Percentiles rank a stretch among this genome's conserved stretches.
Evolutionary conservation across 2,113 vertebrate genomes (phyloP).

Genomic region (Percina caprodes): DNA sequence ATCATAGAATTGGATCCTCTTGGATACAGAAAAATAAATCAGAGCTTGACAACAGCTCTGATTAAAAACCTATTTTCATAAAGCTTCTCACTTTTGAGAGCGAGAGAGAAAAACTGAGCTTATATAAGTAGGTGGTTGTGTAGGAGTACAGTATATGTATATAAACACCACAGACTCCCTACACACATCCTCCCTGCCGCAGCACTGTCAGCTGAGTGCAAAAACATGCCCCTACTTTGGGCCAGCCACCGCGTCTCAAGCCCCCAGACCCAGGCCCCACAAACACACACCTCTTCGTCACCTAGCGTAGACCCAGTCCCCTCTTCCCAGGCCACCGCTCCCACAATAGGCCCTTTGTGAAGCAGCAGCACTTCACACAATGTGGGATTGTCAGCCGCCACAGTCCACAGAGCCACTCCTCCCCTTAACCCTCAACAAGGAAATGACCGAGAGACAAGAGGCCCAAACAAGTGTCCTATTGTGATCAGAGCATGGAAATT

Average conservation of each 20-base stretch:
- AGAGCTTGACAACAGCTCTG: slow-evolving; percentile 42
- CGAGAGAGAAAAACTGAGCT: slow-evolving; percentile 16
- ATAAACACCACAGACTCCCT: slow-evolving; percentile 45
- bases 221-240: slow-evolving; percentile 21
- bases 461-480: slow-evolving; percentile 74
- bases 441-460: slow-evolving; percentile 71
- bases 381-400: slow-evolving; percentile 76
- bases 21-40: slow-evolving; percentile 47
- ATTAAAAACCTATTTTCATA: slow-evolving; percentile 60
- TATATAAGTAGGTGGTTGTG: slow-evolving; percentile 22
- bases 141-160: slow-evolving; percentile 27
- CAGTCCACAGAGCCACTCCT: slow-evolving; percentile 72
- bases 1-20: slow-evolving; percentile 50
- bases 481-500: slow-evolving; percentile 67
- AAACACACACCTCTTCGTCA: slow-evolving; percentile 71
- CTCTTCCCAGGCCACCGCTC: slow-evolving; percentile 61
- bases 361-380: slow-evolving; percentile 76
- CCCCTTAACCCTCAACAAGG: slow-evolving; percentile 68
- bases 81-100: slow-evolving; percentile 39
- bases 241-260: slow-evolving; percentile 37
- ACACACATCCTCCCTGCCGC: slow-evolving; percentile 47
- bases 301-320: slow-evolving; percentile 68
- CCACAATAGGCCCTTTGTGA: slow-evolving; percentile 82
- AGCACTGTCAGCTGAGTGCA: slow-evolving; percentile 33
- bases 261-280: slow-evolving; percentile 67